Conservation (phyloP, 2,113 vertebrate genomes). For the Paramormyrops kingsleyae region DNA sequence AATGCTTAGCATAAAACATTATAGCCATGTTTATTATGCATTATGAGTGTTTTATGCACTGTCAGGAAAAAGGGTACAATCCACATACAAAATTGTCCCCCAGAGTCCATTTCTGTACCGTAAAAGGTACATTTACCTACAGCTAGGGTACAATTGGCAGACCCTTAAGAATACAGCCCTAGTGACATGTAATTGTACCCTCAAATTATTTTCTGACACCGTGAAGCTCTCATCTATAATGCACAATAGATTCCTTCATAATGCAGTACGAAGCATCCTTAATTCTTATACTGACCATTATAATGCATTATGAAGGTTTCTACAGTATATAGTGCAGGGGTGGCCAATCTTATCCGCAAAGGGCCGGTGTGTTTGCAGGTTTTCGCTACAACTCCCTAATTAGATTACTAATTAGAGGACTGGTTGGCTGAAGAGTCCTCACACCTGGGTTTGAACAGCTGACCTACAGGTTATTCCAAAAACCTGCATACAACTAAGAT, state of each 20-base stretch:
- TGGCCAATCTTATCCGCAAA: too few species aligned
- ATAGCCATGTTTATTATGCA: not conserved
- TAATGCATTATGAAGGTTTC: not conserved
- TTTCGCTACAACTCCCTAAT: too few species aligned
- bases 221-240: not conserved
- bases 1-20: not conserved
- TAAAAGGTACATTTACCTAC: not conserved
- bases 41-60: not conserved
- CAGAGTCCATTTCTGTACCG: not conserved
- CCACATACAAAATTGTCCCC: not conserved
- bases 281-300: not conserved
- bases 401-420: too few species aligned
- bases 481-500: too few species aligned
- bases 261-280: not conserved
- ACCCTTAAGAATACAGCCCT: not conserved
- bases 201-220: not conserved
- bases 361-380: too few species aligned
- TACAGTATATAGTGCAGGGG: too few species aligned
- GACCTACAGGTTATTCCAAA: too few species aligned
- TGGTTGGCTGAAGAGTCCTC: too few species aligned
- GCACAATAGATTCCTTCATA: not conserved
- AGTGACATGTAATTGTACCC: not conserved
- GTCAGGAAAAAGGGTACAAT: not conserved
- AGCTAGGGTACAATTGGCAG: not conserved
- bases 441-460: too few species aligned